A percentile compares a stretch with the other conserved stretches of the same genome.
These are phyloP conservation scores for Crossaster papposus DNA, from an alignment of 53 echinoderm and acorn worm species.

Conservation along the genomic window DNA sequence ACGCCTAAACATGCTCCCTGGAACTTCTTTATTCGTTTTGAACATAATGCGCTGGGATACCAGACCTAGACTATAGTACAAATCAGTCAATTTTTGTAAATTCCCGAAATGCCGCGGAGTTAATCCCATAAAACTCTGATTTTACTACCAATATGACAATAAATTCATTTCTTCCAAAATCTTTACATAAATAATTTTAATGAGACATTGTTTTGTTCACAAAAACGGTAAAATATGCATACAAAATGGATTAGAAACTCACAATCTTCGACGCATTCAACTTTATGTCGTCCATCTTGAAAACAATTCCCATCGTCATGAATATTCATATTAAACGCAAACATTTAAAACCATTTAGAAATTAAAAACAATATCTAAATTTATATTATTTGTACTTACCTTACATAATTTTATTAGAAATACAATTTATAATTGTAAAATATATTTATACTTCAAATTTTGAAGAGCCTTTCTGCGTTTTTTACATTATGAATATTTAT, in stretches of 20 bases:
- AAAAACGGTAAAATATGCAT: background rate
- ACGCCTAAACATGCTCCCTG: conserved; percentile 17
- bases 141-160: background rate
- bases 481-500: background rate
- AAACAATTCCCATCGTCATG: background rate
- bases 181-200: background rate
- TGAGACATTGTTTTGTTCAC: background rate
- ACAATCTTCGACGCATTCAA: conserved; percentile 71
- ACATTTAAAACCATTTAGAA: background rate
- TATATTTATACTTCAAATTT: background rate
- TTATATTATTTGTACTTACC: background rate
- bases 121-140: background rate
- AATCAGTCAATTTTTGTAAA: background rate
- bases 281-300: conserved; percentile 66
- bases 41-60: background rate
- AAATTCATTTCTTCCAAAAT: background rate
- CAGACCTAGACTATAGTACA: background rate
- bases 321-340: background rate
- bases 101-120: background rate
- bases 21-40: background rate
- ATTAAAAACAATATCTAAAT: background rate
- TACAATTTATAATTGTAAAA: background rate
- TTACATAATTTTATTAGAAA: background rate
- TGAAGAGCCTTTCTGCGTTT: too few relatives aligned
- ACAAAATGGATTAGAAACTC: background rate